These are phyloP conservation scores for Clarias platycephalus DNA, from an alignment of 2,797 vertebrate species.

Conservation along the genomic window DNA sequence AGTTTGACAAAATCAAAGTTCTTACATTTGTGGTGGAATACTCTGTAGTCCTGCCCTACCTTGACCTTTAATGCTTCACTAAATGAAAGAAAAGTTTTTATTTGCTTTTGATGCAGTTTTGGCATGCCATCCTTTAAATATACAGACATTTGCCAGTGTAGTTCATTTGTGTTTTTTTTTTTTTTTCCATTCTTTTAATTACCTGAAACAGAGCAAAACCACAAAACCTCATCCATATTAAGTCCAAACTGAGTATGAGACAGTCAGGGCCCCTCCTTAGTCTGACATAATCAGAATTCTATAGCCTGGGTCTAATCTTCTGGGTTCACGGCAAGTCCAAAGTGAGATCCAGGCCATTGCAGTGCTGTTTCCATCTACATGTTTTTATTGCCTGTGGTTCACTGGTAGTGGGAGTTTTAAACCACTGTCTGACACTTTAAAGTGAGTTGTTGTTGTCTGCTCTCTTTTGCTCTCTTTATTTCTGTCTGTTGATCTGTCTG, in stretches of 20 bases:
- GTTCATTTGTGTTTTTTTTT: slow-evolving; percentile 59
- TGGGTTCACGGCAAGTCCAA: slow-evolving; percentile 68
- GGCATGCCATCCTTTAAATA: slow-evolving; percentile 53
- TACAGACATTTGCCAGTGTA: slow-evolving; percentile 20
- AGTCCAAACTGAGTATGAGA: slow-evolving; percentile 64
- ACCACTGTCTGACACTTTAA: slow-evolving; percentile 69
- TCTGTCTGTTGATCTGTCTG: neutral
- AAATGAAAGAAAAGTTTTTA: neutral
- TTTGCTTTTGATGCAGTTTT: too few species aligned
- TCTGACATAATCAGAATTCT: slow-evolving; percentile 64
- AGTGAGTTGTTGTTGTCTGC: slow-evolving; percentile 59
- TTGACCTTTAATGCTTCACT: neutral
- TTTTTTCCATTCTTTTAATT: slow-evolving; percentile 62
- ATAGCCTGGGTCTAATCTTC: slow-evolving; percentile 62
- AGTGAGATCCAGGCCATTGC: slow-evolving; percentile 55
- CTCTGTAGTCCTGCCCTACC: neutral
- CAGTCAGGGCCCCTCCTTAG: slow-evolving; percentile 63
- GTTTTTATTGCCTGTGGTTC: slow-evolving; percentile 74
- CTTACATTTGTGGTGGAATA: neutral
- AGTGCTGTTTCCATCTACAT: slow-evolving; percentile 68
- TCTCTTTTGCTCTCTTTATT: neutral
- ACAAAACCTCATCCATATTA: slow-evolving; percentile 62
- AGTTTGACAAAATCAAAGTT: slow-evolving; percentile 53
- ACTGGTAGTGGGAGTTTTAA: slow-evolving; percentile 71
- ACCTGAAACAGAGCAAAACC: slow-evolving; percentile 53